Conservation (phyloP, 2,797 vertebrate genomes). For the Fratercula arctica region DNA sequence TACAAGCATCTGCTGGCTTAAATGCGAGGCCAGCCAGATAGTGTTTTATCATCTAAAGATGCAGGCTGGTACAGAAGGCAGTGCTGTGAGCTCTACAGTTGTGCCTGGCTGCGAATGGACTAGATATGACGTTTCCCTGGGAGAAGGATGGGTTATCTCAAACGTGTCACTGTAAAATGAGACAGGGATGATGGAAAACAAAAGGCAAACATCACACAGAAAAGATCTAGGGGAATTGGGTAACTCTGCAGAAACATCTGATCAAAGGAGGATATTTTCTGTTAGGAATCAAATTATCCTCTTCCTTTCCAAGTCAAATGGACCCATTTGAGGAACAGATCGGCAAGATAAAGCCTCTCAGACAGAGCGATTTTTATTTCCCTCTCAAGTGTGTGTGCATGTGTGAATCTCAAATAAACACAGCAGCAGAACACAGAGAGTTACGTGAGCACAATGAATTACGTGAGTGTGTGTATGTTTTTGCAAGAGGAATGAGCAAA, state of each 20-base stretch:
- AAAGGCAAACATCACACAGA: neutral
- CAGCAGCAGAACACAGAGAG: neutral
- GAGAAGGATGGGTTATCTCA: constrained; percentile 1
- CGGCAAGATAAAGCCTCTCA: constrained; percentile 22
- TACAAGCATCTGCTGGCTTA: constrained; percentile 46
- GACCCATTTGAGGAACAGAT: constrained; percentile 1
- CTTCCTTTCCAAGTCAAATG: constrained; percentile 55
- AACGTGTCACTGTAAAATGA: neutral
- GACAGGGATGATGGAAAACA: constrained; percentile 19
- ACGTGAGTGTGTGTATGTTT: neutral
- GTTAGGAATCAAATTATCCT: constrained; percentile 36
- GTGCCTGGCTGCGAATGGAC: neutral
- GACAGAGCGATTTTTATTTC: constrained; percentile 33
- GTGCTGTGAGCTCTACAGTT: constrained; percentile 7
- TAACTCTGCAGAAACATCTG: neutral
- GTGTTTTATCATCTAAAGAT: constrained; percentile 4
- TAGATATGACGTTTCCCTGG: neutral
- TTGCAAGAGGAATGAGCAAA: neutral
- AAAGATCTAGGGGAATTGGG: neutral
- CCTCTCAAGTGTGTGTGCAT: neutral
- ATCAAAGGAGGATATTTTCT: constrained; percentile 31
- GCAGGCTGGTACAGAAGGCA: neutral
- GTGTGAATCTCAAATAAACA: constrained; percentile 27
- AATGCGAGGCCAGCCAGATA: constrained; percentile 5
- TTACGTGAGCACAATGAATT: neutral